Evolutionary conservation across 2,113 vertebrate genomes (phyloP).

Genomic region (Calidris pugnax): DNA sequence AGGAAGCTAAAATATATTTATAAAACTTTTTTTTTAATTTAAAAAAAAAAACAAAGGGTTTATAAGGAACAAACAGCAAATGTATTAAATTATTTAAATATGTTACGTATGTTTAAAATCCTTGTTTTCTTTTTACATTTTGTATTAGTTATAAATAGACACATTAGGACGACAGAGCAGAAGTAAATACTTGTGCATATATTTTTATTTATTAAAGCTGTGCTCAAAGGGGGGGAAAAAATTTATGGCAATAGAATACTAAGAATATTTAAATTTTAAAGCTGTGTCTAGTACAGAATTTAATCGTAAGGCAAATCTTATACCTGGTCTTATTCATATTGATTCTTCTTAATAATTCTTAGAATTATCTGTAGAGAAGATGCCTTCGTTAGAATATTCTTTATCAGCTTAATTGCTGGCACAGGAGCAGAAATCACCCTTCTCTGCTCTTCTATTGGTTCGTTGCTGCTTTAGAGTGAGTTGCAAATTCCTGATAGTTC

Average conservation of each 20-base stretch:
- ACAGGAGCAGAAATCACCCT: background rate
- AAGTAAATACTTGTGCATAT: background rate
- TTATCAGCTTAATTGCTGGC: background rate
- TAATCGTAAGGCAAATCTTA: background rate
- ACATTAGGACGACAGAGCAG: background rate
- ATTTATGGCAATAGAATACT: background rate
- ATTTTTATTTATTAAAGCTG: conserved; percentile 34
- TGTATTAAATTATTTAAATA: conserved; percentile 40
- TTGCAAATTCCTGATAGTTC: background rate
- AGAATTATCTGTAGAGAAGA: background rate
- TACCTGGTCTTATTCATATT: background rate
- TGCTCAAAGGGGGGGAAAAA: background rate
- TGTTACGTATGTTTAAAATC: background rate
- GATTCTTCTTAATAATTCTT: background rate
- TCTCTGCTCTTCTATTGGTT: background rate
- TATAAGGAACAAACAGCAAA: conserved; percentile 34
- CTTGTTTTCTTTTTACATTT: conserved; percentile 28
- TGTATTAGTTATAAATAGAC: conserved; percentile 43
- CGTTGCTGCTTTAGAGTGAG: background rate
- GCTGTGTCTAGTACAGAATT: background rate
- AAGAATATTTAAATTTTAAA: conserved; percentile 3
- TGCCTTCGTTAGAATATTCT: background rate
- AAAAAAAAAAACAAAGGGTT: background rate
- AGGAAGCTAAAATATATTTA: background rate
- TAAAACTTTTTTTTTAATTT: background rate